phyloP scores from a whole-genome alignment of 2,113 vertebrate species.

The Micronisus gabar region DNA sequence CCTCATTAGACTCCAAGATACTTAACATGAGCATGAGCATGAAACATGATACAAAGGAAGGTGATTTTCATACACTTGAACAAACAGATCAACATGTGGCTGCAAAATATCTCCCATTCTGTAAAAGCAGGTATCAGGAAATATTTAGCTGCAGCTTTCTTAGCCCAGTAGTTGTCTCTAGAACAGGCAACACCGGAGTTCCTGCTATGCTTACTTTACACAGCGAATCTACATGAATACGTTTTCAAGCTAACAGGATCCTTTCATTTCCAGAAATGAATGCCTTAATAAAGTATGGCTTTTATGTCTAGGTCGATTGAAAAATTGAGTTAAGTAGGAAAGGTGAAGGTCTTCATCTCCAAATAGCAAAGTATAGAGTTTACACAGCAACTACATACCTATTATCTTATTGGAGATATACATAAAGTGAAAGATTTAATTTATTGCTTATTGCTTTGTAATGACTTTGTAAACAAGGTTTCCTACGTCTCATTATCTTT shows the following conservation, averaged over 20 bases:
- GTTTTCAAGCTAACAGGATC: neutral
- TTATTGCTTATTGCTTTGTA: neutral
- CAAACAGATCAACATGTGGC: neutral
- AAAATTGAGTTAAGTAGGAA: neutral
- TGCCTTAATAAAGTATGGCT: neutral
- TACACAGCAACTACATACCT: neutral
- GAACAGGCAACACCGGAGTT: neutral
- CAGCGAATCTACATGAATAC: neutral
- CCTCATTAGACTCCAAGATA: neutral
- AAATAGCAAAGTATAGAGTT: neutral
- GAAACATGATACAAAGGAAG: neutral
- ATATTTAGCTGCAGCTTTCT: neutral
- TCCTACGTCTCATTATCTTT: neutral
- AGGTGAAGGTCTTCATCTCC: neutral
- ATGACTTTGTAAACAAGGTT: neutral
- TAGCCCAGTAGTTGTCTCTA: neutral
- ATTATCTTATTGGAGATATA: neutral
- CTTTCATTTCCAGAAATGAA: neutral
- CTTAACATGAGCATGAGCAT: accelerated
- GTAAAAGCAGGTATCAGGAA: neutral
- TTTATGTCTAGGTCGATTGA: neutral
- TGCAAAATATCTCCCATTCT: neutral
- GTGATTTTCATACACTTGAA: neutral
- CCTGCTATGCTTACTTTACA: neutral
- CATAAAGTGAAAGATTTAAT: neutral